Percentiles rank a stretch among this genome's conserved stretches.
Evolutionary conservation across 2,888 invertebrate genomes (phyloP).

Genomic region (Thyatira batis): DNA sequence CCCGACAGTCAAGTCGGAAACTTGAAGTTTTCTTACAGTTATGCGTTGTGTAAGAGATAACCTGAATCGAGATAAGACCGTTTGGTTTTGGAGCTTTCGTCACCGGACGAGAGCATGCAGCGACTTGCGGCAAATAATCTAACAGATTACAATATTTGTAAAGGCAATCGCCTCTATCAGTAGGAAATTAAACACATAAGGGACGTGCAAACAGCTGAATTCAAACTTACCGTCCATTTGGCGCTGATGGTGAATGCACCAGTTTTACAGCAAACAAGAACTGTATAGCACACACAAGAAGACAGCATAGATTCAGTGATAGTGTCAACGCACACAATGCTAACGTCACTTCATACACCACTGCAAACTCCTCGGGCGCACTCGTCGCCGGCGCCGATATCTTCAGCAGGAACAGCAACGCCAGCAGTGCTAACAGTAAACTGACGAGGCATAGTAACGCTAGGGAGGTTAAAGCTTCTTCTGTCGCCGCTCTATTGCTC

Average conservation of each 20-base stretch:
- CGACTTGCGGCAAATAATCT: conserved; percentile 45
- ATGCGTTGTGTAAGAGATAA: conserved; percentile 67
- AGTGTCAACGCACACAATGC: conserved; percentile 94
- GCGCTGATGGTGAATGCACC: conserved; percentile 92
- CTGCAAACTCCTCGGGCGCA: conserved; percentile 90
- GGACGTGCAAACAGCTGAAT: not conserved
- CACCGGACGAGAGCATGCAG: conserved; percentile 22
- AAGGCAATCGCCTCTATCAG: conserved; percentile 32
- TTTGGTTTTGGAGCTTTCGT: conserved; percentile 45
- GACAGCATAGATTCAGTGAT: conserved; percentile 93
- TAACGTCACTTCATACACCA: conserved; percentile 95
- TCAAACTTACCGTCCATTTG: conserved; percentile 84
- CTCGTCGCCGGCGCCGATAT: conserved; percentile 87
- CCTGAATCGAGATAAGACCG: conserved; percentile 64
- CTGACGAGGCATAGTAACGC: conserved; percentile 93
- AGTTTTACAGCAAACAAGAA: conserved; percentile 96
- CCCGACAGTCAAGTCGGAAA: conserved; percentile 47
- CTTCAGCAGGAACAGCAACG: conserved; percentile 92
- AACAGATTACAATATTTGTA: conserved; percentile 58
- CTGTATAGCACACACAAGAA: conserved; percentile 96
- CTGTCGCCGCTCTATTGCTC: conserved; percentile 67
- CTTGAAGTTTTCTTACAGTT: conserved; percentile 62
- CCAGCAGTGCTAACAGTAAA: conserved; percentile 90
- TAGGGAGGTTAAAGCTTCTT: conserved; percentile 92
- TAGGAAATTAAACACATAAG: conserved; percentile 54